These are phyloP conservation scores for Drosophila sp. DNA, from an alignment of 1,140 invertebrate genomes.

Conservation along the genomic window DNA sequence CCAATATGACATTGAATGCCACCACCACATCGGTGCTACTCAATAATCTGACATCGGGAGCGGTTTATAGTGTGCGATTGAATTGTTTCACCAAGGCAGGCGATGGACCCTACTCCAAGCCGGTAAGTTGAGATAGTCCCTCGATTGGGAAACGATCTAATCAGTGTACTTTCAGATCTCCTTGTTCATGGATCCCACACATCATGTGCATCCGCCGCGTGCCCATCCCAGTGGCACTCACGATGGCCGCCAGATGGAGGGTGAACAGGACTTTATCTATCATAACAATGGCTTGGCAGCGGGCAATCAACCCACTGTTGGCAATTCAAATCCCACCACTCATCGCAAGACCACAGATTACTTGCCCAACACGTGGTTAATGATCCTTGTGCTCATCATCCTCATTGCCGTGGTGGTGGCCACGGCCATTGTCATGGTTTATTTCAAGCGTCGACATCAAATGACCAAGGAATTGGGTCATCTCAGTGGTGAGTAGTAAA, in stretches of 20 bases:
- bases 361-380: constrained; percentile 90
- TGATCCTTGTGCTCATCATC: constrained; percentile 87
- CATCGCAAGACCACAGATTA: constrained; percentile 82
- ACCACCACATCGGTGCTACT: constrained; percentile 88
- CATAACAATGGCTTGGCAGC: constrained; percentile 59
- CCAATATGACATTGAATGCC: constrained; percentile 89
- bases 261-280: constrained; percentile 65
- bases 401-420: constrained; percentile 87
- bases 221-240: constrained; percentile 84
- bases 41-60: constrained; percentile 89
- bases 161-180: constrained; percentile 54
- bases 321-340: constrained; percentile 65
- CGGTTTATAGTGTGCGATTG: constrained; percentile 89
- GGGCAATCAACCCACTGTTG: constrained; percentile 51
- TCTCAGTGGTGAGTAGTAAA: constrained; percentile 65
- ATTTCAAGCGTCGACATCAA: constrained; percentile 86
- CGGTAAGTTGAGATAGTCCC: constrained; percentile 76
- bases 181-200: constrained; percentile 86
- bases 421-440: constrained; percentile 86
- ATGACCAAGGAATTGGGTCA: constrained; percentile 87
- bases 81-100: constrained; percentile 89
- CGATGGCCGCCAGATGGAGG: constrained; percentile 58
- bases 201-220: constrained; percentile 84
- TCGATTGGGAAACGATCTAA: not conserved
- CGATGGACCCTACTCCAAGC: constrained; percentile 87